phyloP scores from a whole-genome alignment of 2,113 vertebrate genomes.

The Oreochromis tanganicae region DNA sequence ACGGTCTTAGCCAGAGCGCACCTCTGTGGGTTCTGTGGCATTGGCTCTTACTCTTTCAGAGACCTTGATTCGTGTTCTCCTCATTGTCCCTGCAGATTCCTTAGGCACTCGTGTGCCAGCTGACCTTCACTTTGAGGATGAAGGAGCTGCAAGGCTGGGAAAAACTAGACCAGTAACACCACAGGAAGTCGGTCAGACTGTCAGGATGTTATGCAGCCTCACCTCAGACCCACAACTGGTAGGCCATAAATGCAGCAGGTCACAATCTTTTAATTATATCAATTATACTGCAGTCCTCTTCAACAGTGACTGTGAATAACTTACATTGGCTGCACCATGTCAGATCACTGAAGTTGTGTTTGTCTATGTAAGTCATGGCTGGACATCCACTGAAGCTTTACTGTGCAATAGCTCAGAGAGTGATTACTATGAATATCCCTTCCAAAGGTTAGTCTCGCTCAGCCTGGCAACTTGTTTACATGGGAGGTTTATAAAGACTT shows the following conservation, averaged over 20 bases:
- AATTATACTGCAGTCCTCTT: neutral
- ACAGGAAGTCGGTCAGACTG: conserved; percentile 50
- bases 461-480: conserved; percentile 22
- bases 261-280: neutral
- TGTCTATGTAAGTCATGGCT: conserved; percentile 12
- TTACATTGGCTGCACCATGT: neutral
- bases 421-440: neutral
- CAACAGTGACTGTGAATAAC: neutral
- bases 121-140: conserved; percentile 64
- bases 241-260: neutral
- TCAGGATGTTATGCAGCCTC: conserved; percentile 66
- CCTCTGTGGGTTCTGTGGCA: neutral
- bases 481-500: neutral
- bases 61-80: neutral
- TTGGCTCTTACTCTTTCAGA: neutral
- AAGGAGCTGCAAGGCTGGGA: conserved; percentile 2
- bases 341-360: conserved; percentile 4
- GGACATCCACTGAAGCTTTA: neutral
- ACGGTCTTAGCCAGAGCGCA: neutral
- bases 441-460: neutral
- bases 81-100: conserved; percentile 25
- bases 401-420: neutral
- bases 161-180: conserved; percentile 14
- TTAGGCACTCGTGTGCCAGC: conserved; percentile 13
- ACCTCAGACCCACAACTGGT: conserved; percentile 66